A percentile compares a stretch with the other conserved stretches of the same genome.
Conservation (phyloP, 2,113 vertebrate genomes). For the Microcebus ravelobensis region DNA sequence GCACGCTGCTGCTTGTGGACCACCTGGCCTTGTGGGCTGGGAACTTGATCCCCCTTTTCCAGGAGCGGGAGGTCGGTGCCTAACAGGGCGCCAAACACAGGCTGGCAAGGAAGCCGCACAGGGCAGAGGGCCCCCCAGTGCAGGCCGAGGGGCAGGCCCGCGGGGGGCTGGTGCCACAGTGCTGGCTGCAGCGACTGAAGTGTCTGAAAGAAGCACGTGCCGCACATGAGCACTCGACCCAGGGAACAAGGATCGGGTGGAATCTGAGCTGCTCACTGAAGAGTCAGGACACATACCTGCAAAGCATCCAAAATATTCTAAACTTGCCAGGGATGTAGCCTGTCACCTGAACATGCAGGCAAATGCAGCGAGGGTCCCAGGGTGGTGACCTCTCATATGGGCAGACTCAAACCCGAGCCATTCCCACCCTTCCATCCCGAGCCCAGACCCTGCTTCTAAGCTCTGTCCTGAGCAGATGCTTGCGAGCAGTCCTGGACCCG, state of each 20-base stretch:
- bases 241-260: background rate
- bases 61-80: constrained; percentile 95
- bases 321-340: rapidly evolving
- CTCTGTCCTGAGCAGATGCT: background rate
- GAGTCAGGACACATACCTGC: too few relatives aligned
- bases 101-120: too few relatives aligned
- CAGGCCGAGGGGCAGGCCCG: rapidly evolving
- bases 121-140: background rate
- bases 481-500: background rate
- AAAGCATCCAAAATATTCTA: background rate
- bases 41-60: constrained; percentile 91
- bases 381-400: rapidly evolving
- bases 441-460: background rate
- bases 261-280: background rate
- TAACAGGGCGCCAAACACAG: background rate
- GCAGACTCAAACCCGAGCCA: background rate
- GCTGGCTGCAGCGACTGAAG: background rate
- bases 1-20: constrained; percentile 94
- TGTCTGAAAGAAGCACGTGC: rapidly evolving
- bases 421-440: rapidly evolving
- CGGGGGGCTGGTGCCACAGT: background rate
- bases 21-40: constrained; percentile 93
- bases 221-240: rapidly evolving
- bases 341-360: rapidly evolving
- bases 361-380: background rate